Conservation (phyloP, 2,113 vertebrate genomes). For the Trinectes maculatus region DNA sequence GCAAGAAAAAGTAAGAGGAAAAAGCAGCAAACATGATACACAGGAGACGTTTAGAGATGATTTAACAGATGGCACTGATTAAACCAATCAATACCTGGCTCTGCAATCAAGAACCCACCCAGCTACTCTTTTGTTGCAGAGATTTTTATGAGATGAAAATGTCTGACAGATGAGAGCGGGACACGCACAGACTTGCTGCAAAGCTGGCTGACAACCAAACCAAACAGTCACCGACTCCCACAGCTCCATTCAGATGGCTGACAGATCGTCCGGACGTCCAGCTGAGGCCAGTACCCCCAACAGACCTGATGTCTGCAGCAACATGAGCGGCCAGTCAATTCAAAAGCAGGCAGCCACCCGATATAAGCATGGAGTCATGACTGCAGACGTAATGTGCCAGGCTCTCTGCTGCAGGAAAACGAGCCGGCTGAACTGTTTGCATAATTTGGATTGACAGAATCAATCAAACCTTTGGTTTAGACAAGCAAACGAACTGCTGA, state of each 20-base stretch:
- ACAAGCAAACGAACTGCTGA: background rate
- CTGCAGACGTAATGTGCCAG: background rate
- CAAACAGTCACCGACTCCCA: slow-evolving; percentile 13
- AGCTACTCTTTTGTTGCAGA: background rate
- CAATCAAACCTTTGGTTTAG: background rate
- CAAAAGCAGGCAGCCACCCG: background rate
- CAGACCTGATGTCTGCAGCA: slow-evolving; percentile 1
- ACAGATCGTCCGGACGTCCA: slow-evolving; percentile 21
- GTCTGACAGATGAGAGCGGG: slow-evolving; percentile 21
- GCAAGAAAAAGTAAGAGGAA: background rate
- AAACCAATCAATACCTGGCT: slow-evolving; percentile 54
- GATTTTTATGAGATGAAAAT: slow-evolving; percentile 37
- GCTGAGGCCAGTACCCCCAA: slow-evolving; percentile 11
- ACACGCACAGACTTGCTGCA: slow-evolving; percentile 5
- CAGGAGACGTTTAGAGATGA: slow-evolving; percentile 26
- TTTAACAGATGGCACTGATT: slow-evolving; percentile 50
- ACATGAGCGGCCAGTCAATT: background rate
- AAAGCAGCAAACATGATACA: background rate
- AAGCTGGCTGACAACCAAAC: slow-evolving; percentile 41
- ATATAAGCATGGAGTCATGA: background rate
- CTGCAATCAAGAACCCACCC: background rate
- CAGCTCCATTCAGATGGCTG: slow-evolving; percentile 37
- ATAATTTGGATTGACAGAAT: slow-evolving; percentile 8
- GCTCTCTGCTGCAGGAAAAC: slow-evolving; percentile 13
- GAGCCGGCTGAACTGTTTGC: background rate